Percentiles rank a stretch among this genome's conserved stretches.
Conservation (phyloP, 2,113 vertebrate genomes). For the Alosa alosa region DNA sequence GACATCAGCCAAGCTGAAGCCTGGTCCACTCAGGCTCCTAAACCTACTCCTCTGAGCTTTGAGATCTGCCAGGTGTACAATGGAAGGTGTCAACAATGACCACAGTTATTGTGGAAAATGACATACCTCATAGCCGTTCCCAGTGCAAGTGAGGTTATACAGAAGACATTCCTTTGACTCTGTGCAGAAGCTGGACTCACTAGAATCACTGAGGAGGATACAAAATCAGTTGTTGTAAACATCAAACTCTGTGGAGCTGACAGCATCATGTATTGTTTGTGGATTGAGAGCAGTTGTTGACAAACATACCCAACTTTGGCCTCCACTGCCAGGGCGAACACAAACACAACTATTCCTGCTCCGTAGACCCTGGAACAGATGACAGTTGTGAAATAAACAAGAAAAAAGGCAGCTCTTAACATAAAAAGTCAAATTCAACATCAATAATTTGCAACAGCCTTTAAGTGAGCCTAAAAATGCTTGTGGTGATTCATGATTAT, state of each 20-base stretch:
- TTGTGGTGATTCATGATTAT: too few species aligned
- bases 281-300: neutral
- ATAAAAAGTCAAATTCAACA: neutral
- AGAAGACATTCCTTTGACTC: constrained; percentile 67
- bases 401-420: neutral
- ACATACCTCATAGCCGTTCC: constrained; percentile 61
- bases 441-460: neutral
- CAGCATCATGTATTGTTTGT: neutral
- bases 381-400: neutral
- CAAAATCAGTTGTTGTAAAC: neutral
- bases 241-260: neutral
- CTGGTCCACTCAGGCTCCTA: neutral
- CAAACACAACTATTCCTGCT: constrained; percentile 53
- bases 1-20: too few species aligned
- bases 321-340: constrained; percentile 60
- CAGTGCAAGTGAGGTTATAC: constrained; percentile 58
- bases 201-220: constrained; percentile 52
- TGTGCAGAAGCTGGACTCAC: constrained; percentile 41
- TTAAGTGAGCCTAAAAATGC: too few species aligned
- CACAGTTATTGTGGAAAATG: neutral
- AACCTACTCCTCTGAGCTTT: neutral
- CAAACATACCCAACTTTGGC: constrained; percentile 66
- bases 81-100: neutral
- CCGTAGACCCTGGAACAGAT: constrained; percentile 57
- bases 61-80: neutral